These are phyloP conservation scores for Stenopsyche tienmushanensis DNA, from an alignment of 1,140 invertebrate genomes.

Conservation along the genomic window DNA sequence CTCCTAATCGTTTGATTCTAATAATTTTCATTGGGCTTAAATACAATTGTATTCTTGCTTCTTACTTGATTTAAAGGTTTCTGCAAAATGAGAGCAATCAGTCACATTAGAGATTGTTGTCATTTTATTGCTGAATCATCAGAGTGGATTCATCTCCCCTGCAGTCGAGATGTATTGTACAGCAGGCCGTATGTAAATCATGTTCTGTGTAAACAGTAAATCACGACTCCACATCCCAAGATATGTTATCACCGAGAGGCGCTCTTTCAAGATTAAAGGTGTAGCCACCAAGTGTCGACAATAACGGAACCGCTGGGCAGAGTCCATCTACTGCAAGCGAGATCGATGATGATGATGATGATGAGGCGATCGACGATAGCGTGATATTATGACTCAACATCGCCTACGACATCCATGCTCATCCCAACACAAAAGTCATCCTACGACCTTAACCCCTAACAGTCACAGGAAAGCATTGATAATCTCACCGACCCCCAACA, in stretches of 20 bases:
- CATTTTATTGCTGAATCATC: neutral
- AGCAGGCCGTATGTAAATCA: constrained; percentile 7
- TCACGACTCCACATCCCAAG: constrained; percentile 15
- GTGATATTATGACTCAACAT: no score
- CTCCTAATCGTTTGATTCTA: no score
- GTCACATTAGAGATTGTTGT: neutral
- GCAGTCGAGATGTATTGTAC: neutral
- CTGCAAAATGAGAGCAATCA: neutral
- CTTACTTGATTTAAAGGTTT: no score
- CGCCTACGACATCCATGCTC: no score
- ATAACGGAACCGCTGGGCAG: neutral
- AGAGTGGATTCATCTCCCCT: no score
- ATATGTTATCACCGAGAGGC: constrained; percentile 6
- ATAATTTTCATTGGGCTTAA: no score
- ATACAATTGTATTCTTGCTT: no score
- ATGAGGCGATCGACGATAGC: constrained; percentile 5
- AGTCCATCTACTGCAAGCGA: neutral
- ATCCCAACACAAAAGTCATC: no score
- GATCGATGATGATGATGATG: constrained; percentile 19
- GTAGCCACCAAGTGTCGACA: neutral
- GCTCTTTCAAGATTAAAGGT: constrained; percentile 14
- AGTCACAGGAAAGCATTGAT: no score
- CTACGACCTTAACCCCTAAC: no score
- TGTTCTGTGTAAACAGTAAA: constrained; percentile 19
- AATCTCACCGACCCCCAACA: no score